These are phyloP conservation scores for Sebastes hubbsi DNA, from an alignment of 2,797 vertebrate genomes.

Conservation along the genomic window DNA sequence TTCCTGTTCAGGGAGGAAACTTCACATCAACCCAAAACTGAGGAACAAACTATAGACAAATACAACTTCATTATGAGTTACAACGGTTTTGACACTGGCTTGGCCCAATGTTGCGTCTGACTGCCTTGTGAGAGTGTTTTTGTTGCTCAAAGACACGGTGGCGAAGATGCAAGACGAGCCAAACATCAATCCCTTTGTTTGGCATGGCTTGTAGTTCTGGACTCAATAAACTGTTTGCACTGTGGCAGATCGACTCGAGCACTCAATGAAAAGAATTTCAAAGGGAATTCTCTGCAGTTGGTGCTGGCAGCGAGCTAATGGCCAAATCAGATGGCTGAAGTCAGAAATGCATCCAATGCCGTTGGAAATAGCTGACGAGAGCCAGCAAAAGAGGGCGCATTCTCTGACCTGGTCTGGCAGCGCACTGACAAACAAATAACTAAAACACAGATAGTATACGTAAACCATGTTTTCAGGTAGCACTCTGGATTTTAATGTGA, in stretches of 20 bases:
- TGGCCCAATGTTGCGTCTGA: background rate
- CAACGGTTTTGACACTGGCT: background rate
- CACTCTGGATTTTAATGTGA: background rate
- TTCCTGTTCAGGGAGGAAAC: background rate
- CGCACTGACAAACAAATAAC: constrained; percentile 3
- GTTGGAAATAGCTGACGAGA: constrained; percentile 21
- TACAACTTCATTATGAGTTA: background rate
- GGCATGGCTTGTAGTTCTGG: constrained; percentile 24
- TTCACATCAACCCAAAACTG: background rate
- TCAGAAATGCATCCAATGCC: constrained; percentile 44
- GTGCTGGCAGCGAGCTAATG: constrained; percentile 43
- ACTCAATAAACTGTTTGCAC: constrained; percentile 45
- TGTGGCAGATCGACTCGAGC: constrained; percentile 23
- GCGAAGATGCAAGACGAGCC: constrained; percentile 12
- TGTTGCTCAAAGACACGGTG: constrained; percentile 18
- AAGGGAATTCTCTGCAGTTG: constrained; percentile 39
- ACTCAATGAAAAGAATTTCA: constrained; percentile 37
- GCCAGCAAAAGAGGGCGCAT: constrained; percentile 18
- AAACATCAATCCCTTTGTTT: constrained; percentile 47
- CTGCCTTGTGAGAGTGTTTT: constrained; percentile 42
- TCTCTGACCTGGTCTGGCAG: constrained; percentile 18
- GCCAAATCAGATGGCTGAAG: constrained; percentile 37
- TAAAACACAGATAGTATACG: background rate
- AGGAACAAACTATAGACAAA: background rate
- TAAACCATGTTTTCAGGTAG: background rate